Evolutionary conservation across 2,888 invertebrate genomes (phyloP).

Genomic region (Xiphydria camelus): DNA sequence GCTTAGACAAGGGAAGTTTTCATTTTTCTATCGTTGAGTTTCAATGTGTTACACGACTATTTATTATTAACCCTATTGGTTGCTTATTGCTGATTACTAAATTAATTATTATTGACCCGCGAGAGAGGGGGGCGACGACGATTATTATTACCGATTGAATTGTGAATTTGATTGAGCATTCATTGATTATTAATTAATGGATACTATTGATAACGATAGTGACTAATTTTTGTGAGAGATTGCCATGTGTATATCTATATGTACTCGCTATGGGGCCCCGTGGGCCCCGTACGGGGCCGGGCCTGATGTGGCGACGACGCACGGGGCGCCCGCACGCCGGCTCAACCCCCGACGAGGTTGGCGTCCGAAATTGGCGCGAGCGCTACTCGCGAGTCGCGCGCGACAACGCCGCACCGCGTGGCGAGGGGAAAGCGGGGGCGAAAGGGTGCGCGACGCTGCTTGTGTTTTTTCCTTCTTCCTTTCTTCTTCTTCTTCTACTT

Average conservation of each 20-base stretch:
- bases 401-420: too few species aligned
- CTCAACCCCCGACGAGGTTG: constrained; percentile 44
- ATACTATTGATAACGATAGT: constrained; percentile 55
- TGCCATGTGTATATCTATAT: constrained; percentile 58
- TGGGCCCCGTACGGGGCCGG: constrained; percentile 33
- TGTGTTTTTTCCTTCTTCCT: too few species aligned
- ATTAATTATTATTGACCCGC: constrained; percentile 21
- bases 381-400: too few species aligned
- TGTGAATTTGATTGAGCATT: constrained; percentile 40
- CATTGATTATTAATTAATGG: constrained; percentile 53
- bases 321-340: constrained; percentile 52
- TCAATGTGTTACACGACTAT: constrained; percentile 45
- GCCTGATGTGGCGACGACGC: constrained; percentile 27
- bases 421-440: too few species aligned
- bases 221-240: constrained; percentile 57
- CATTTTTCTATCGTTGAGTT: constrained; percentile 49
- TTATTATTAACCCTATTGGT: constrained; percentile 42
- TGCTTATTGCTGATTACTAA: constrained; percentile 26
- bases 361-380: constrained; percentile 27
- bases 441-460: too few species aligned
- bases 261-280: constrained; percentile 54
- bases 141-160: constrained; percentile 27
- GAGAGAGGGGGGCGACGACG: not conserved
- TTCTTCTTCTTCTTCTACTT: too few species aligned
- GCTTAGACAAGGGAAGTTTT: constrained; percentile 10